Evolutionary conservation across 2,113 vertebrate species (phyloP), one percentile per base, ranked within the genome.

Genomic region (Microtus ochrogaster): DNA sequence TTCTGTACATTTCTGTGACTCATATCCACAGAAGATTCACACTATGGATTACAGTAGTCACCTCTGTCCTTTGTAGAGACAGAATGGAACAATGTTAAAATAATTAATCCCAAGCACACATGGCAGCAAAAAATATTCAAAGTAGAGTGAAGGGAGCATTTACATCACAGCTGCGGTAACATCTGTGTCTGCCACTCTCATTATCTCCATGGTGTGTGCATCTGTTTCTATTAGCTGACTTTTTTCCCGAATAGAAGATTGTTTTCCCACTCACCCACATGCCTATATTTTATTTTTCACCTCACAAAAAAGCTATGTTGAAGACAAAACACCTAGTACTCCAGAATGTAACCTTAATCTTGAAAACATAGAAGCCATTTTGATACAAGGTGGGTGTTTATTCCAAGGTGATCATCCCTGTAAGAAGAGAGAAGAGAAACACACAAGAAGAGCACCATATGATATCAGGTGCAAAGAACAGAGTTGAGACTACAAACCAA

Each of bases 81-180:
- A 70, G 79, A 91, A 87, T 78, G 28, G 41, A 96, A 74, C 82
- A 83, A 72, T 33, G 14, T 58, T 36, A 55, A 90, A 91, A 77
- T 65, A 81, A 93, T 14, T 41, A 92, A 92, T 68, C 14, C 41
- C 36, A 74, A 90, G 19, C 83, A 89, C 0, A 52, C 9, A n/a
- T 19, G 52, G n/a, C n/a, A 68, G 47, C 52, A 76, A 81, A 76
- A 88, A 90, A 12, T 39, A 52, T 24, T 30, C 77, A 39, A 78
- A 84, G 52, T 77, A 19, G 21, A 85, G 9, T 66, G 24, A 0
- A 70, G 21, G 47, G 33, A 79, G n/a, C 36, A 87, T 94, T 87
- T 89, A 72, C 55, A 77, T 21, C 61, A 24, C 5, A 24, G 41
- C 49, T 33, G 33, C 9, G 55, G 13, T 11, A 78, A 21, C 36